Conservation (phyloP, 2,888 invertebrate species). For the Drosophila anceps region DNA sequence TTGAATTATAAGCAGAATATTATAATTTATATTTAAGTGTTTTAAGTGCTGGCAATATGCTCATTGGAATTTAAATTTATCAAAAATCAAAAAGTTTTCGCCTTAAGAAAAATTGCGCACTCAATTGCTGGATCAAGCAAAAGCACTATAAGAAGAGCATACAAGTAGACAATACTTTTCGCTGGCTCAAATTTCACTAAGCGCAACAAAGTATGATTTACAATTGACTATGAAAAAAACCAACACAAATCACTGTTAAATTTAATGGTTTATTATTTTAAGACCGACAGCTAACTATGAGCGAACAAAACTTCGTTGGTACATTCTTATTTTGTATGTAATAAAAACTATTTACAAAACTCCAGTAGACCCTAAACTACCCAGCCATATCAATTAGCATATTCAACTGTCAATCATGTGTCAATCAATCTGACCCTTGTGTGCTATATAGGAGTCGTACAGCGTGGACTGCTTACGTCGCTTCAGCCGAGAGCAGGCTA, state of each 20-base stretch:
- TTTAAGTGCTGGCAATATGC: no score
- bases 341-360: slow-evolving; percentile 69
- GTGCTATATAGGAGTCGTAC: slow-evolving; percentile 87
- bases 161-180: slow-evolving; percentile 26
- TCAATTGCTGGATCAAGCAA: no score
- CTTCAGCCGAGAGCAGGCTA: slow-evolving; percentile 91
- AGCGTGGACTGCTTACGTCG: slow-evolving; percentile 86
- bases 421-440: slow-evolving; percentile 88
- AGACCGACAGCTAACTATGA: slow-evolving; percentile 55
- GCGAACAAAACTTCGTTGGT: slow-evolving; percentile 63
- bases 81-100: no score
- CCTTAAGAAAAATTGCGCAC: no score
- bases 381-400: slow-evolving; percentile 8
- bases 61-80: no score
- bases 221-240: neutral
- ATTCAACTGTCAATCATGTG: neutral
- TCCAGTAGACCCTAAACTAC: slow-evolving; percentile 28
- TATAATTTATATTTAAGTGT: neutral
- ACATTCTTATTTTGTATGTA: slow-evolving; percentile 27
- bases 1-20: no score
- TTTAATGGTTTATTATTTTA: slow-evolving; percentile 27
- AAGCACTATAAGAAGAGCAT: neutral
- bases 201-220: slow-evolving; percentile 25
- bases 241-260: slow-evolving; percentile 8
- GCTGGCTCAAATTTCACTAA: accelerated